Conservation (phyloP, 2,113 vertebrate species). For the Clarias macrocephalus region DNA sequence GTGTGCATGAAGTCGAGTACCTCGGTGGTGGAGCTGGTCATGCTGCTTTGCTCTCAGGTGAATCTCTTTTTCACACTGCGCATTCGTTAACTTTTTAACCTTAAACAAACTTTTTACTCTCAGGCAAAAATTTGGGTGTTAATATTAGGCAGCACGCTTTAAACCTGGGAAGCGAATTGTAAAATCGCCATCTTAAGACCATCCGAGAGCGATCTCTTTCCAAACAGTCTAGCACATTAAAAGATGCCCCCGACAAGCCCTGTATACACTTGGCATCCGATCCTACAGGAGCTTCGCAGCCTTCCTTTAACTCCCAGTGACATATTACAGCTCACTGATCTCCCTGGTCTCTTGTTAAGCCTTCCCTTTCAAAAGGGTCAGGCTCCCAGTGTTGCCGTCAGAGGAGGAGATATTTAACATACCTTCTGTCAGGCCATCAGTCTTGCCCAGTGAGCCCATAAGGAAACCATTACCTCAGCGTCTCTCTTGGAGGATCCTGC, state of each 20-base stretch:
- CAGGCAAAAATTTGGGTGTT: background rate
- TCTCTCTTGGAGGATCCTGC: conserved; percentile 68
- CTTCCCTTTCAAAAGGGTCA: conserved; percentile 71
- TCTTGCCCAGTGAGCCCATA: conserved; percentile 76
- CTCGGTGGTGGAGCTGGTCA: conserved; percentile 95
- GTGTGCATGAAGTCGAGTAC: conserved; percentile 99
- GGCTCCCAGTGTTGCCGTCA: conserved; percentile 73
- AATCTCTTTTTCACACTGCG: conserved; percentile 42
- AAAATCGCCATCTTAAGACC: background rate
- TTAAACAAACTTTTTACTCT: background rate
- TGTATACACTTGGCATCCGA: background rate
- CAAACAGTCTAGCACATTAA: background rate
- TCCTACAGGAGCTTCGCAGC: conserved; percentile 40
- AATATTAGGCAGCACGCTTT: background rate
- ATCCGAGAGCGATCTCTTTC: background rate
- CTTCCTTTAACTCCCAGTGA: conserved; percentile 61
- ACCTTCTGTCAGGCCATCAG: conserved; percentile 81
- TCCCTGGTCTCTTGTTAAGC: conserved; percentile 72
- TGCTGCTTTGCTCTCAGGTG: conserved; percentile 99
- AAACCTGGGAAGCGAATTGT: background rate
- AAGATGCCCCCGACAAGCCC: conserved; percentile 27
- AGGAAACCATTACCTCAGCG: conserved; percentile 81
- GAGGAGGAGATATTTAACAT: conserved; percentile 79
- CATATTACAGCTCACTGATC: conserved; percentile 73
- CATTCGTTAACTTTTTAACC: background rate